Conservation (phyloP, 2,888 invertebrate genomes). For the Globia sparganii region DNA sequence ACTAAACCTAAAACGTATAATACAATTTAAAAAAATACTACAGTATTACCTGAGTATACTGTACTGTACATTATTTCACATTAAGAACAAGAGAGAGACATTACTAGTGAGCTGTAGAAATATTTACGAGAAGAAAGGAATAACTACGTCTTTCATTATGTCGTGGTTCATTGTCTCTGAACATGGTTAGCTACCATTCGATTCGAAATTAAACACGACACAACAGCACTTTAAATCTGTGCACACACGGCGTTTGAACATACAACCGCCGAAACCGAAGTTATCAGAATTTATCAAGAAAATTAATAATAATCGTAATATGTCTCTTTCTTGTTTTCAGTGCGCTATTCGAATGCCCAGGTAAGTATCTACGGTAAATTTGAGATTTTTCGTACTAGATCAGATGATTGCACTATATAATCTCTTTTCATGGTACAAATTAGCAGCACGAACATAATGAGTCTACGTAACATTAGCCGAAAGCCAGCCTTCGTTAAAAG, state of each 20-base stretch:
- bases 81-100: conserved; percentile 26
- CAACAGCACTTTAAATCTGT: not conserved
- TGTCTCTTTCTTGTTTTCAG: conserved; percentile 11
- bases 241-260: not conserved
- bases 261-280: not conserved
- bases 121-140: not conserved
- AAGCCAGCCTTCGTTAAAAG: conserved; percentile 9
- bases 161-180: not conserved
- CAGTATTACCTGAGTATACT: not conserved
- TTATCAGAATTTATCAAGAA: not conserved
- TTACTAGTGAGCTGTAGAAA: not conserved
- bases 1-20: conserved; percentile 20
- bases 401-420: not conserved
- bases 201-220: conserved; percentile 2
- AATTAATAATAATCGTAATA: not conserved
- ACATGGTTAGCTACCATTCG: not conserved
- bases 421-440: not conserved
- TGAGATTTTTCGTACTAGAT: conserved; percentile 6
- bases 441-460: conserved; percentile 11
- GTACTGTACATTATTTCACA: conserved; percentile 9
- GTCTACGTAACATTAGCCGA: not conserved
- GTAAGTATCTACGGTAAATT: not conserved
- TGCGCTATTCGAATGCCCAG: not conserved
- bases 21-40: not conserved
- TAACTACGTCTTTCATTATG: conserved; percentile 3